Base-by-base conservation (phyloP, 92 coral and sea anemone species). In the Siderastrea siderea region DNA sequence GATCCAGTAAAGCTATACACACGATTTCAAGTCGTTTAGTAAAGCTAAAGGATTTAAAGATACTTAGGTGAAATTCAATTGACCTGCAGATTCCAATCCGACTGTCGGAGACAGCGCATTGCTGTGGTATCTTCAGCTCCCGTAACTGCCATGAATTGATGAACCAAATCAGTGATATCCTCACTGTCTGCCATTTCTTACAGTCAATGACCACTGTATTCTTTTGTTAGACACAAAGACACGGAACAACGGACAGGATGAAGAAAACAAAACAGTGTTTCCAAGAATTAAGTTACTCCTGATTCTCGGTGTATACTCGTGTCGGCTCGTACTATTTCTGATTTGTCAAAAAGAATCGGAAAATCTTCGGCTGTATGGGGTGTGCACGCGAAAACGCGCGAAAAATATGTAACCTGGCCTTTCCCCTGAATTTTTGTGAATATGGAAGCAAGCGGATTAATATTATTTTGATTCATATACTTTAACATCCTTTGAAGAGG, bases 51-150 rank as follows among this genome's bases (percentile, higher is more conserved):
- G 38, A 26, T 26, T 26, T 26, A 26, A 26, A 26, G 38, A 26
- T 26, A 26, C 38, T 26, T 26, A 26, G 38, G 38, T 26, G 38
- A 26, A 26, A 26, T 26, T 26, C 38, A 26, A 26, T 26, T 50
- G 14, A 73, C 78, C 92, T 89, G 74, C 44, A 89, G 53, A 51
- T 84, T 67, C 92, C 92, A 89, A 51, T 26, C 57, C 1, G 76
- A 77, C 59, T 68, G 85, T 19, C 68, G 77, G 47, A 89, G 77
- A 78, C 48, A 89, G 81, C 51, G 62, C 72, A 71, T 80, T 45
- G 92, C 92, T 48, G 79, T 65, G 43, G 66, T 71, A 45, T 84
- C 86, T 50, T 84, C 92, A 61, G 65, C 89, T 49, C 89, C 89
- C 1, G 92, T 78, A 9, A 89, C 71, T 0, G 66, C 74, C 71